These are phyloP conservation scores for Notocelia uddmanniana DNA, from an alignment of 2,888 invertebrate genomes.

Conservation along the genomic window DNA sequence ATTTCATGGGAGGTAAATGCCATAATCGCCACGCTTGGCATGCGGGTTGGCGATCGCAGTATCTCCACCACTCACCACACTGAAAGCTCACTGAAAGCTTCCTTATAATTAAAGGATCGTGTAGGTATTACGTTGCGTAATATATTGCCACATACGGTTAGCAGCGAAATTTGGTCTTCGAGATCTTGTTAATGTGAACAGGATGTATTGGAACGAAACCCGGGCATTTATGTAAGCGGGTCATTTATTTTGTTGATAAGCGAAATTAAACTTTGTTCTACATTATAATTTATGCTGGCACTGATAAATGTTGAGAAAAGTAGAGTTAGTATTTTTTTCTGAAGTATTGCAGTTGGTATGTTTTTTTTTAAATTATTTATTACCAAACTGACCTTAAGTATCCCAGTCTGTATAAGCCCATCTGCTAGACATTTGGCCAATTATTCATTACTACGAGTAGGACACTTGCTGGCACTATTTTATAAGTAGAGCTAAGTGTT, in stretches of 20 bases:
- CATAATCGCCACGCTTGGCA: no score
- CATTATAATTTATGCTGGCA: constrained; percentile 6
- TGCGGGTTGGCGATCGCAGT: no score
- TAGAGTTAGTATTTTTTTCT: background rate
- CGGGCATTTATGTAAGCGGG: constrained; percentile 28
- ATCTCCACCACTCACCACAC: no score
- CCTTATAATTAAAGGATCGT: background rate
- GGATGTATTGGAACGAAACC: constrained; percentile 31
- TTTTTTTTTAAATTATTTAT: background rate
- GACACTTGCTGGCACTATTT: background rate
- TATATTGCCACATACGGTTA: constrained; percentile 19
- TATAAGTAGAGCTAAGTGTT: background rate
- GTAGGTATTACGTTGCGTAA: constrained; percentile 6
- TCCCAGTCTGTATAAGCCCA: no score
- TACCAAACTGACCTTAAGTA: no score
- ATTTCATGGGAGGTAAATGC: no score
- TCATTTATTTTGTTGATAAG: constrained; percentile 16
- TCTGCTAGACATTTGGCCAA: no score
- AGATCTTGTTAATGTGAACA: constrained; percentile 22
- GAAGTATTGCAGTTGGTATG: constrained; percentile 2
- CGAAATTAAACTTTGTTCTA: constrained; percentile 4
- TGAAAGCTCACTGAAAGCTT: no score
- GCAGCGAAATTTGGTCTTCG: constrained; percentile 40
- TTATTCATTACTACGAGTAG: no score
- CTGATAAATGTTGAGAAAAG: background rate